phyloP scores from a whole-genome alignment of 1,140 invertebrate genomes.

The Hetaerina americana region DNA sequence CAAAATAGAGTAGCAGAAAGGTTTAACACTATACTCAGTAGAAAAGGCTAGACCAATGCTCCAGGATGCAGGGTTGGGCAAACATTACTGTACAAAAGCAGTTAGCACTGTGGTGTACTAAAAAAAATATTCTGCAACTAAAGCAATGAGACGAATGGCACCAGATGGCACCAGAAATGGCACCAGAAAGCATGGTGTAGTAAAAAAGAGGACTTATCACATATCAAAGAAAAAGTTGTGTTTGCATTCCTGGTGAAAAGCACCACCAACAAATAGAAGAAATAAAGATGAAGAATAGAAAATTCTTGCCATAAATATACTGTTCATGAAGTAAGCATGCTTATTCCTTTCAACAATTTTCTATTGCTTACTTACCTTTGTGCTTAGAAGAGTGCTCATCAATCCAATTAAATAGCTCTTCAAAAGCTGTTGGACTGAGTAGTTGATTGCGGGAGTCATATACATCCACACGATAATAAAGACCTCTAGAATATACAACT shows the following conservation, averaged over 20 bases:
- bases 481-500: conserved; percentile 19
- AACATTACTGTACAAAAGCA: too few species aligned
- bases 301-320: too few species aligned
- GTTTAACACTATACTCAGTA: neutral
- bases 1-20: neutral
- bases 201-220: neutral
- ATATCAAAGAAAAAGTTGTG: neutral
- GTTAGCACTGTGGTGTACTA: neutral
- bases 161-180: too few species aligned
- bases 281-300: too few species aligned
- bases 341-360: neutral
- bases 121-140: neutral
- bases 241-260: neutral
- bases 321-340: too few species aligned
- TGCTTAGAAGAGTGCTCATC: conserved; percentile 30
- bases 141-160: neutral
- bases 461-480: conserved; percentile 31
- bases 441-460: conserved; percentile 31
- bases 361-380: conserved; percentile 18
- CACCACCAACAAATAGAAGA: too few species aligned
- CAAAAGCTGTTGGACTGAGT: conserved; percentile 25
- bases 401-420: conserved; percentile 34
- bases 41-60: neutral
- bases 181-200: neutral
- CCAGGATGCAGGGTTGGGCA: neutral